Conservation (phyloP, 2,113 vertebrate species). For the Andinoacara biseriatus region DNA sequence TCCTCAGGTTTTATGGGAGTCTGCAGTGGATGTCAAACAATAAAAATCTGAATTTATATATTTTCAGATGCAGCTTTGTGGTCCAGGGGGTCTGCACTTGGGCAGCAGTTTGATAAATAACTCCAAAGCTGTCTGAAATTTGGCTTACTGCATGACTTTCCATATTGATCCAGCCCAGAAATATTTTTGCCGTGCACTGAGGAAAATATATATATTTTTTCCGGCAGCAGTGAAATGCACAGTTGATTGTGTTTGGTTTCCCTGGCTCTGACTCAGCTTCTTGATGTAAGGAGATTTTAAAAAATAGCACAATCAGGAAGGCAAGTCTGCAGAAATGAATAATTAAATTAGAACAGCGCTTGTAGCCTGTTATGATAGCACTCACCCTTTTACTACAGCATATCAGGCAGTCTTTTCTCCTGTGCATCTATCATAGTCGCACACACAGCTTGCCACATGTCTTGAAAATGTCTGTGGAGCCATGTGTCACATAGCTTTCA, state of each 20-base stretch:
- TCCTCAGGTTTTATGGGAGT: slow-evolving; percentile 1
- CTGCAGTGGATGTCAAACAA: slow-evolving; percentile 33
- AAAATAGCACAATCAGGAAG: slow-evolving; percentile 26
- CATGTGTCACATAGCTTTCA: background rate
- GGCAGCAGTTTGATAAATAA: slow-evolving; percentile 54
- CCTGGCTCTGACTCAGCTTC: slow-evolving; percentile 45
- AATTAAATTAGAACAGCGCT: slow-evolving; percentile 43
- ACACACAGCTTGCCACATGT: slow-evolving; percentile 3
- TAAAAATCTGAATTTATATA: slow-evolving; percentile 53
- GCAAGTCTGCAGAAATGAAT: slow-evolving; percentile 44
- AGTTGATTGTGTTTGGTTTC: slow-evolving; percentile 28
- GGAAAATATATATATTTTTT: slow-evolving; percentile 33
- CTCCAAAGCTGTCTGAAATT: slow-evolving; percentile 15
- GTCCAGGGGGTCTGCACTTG: slow-evolving; percentile 10
- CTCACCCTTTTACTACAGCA: slow-evolving; percentile 8
- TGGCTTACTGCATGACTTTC: slow-evolving; percentile 42
- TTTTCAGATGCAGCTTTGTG: slow-evolving; percentile 40
- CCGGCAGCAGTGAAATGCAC: slow-evolving; percentile 26
- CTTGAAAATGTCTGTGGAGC: background rate
- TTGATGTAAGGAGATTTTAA: slow-evolving; percentile 14
- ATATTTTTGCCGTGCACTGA: slow-evolving; percentile 13
- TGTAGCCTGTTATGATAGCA: slow-evolving; percentile 24
- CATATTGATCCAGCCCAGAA: slow-evolving; percentile 57
- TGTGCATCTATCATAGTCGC: slow-evolving; percentile 2
- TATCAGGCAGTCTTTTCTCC: background rate